Evolutionary conservation across 2,113 vertebrate species (phyloP).

Genomic region (Rissa tridactyla): DNA sequence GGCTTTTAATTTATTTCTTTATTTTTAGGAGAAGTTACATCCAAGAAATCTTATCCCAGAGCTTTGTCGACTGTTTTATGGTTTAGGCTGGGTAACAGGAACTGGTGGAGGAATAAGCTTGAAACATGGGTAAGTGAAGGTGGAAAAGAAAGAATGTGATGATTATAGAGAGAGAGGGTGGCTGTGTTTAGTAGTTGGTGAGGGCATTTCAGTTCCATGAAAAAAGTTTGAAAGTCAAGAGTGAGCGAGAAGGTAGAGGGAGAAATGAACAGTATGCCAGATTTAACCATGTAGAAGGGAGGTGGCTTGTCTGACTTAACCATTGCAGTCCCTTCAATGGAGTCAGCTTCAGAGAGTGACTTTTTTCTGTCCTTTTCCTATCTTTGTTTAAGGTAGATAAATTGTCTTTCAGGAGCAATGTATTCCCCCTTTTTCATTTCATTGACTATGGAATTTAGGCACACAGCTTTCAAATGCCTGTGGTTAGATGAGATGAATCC

Average conservation of each 20-base stretch:
- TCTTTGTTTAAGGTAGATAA: neutral
- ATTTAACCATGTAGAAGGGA: neutral
- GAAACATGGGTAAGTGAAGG: constrained; percentile 82
- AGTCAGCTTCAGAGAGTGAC: neutral
- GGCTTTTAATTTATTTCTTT: neutral
- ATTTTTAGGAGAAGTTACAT: constrained; percentile 84
- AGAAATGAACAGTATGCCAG: neutral
- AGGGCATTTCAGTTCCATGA: neutral
- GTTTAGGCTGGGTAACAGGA: constrained; percentile 94
- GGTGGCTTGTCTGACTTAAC: neutral
- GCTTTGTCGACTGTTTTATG: constrained; percentile 91
- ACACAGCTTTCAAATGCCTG: neutral
- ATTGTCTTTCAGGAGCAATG: neutral
- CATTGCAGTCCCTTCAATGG: neutral
- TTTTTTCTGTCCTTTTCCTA: neutral
- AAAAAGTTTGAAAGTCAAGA: neutral
- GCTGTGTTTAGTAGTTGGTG: neutral
- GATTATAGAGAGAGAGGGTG: neutral
- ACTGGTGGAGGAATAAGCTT: constrained; percentile 95
- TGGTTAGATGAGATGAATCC: neutral
- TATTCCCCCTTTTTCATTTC: neutral
- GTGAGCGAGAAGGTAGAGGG: neutral
- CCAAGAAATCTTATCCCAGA: constrained; percentile 91
- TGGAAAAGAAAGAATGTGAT: neutral
- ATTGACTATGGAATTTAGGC: neutral